Percentiles rank a stretch among this genome's conserved stretches.
Conservation (phyloP, 1,140 invertebrate genomes). For the Bilobella aurantiaca region DNA sequence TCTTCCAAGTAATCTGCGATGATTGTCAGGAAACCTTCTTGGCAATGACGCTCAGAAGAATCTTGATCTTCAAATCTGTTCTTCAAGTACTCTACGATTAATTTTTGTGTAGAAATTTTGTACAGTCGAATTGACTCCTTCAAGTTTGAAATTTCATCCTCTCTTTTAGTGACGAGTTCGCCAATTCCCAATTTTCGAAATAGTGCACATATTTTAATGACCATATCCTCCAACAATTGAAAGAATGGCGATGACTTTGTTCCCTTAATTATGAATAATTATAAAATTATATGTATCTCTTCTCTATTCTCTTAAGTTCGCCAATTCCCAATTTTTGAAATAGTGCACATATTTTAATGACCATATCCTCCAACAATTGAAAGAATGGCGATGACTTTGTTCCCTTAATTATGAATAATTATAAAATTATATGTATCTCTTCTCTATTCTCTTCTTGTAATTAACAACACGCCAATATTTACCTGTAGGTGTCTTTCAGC, state of each 20-base stretch:
- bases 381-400: not conserved
- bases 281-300: too few species aligned
- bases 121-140: not conserved
- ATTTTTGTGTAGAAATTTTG: not conserved
- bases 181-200: not conserved
- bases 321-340: not conserved
- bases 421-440: not conserved
- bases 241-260: not conserved
- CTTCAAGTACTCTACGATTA: not conserved
- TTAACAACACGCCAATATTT: too few species aligned
- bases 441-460: too few species aligned
- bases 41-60: not conserved
- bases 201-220: not conserved
- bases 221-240: not conserved
- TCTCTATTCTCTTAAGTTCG: too few species aligned
- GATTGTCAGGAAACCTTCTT: not conserved
- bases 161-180: not conserved
- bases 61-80: not conserved
- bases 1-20: not conserved
- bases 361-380: not conserved
- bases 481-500: not conserved
- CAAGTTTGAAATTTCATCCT: not conserved
- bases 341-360: not conserved
- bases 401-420: not conserved
- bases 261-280: not conserved